These are phyloP conservation scores for Gorsachius goisagi DNA, from an alignment of 2,113 vertebrate genomes.

Conservation along the genomic window DNA sequence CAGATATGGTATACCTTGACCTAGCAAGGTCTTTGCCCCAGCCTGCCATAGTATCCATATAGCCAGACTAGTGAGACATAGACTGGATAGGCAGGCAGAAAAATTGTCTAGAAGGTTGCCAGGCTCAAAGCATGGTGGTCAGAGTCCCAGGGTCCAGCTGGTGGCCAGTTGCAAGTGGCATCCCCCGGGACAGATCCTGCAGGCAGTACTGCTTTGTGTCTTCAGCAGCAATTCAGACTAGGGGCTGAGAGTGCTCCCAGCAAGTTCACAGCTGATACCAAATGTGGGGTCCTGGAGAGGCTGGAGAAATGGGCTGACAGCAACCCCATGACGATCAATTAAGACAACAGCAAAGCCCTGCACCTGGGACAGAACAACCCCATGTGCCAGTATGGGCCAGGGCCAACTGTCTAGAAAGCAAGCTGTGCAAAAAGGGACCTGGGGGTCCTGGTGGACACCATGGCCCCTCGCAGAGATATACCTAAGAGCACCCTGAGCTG, in stretches of 20 bases:
- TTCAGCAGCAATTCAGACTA: not conserved
- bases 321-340: not conserved
- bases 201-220: not conserved
- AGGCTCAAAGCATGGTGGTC: not conserved
- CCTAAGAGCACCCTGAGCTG: not conserved
- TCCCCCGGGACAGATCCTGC: not conserved
- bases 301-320: not conserved
- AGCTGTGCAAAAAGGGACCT: not conserved
- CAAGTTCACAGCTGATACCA: not conserved
- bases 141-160: not conserved
- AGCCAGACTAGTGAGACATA: not conserved
- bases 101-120: no score
- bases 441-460: not conserved
- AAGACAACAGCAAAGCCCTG: not conserved
- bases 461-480: not conserved
- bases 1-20: accelerated
- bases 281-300: not conserved
- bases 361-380: not conserved
- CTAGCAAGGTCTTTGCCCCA: not conserved
- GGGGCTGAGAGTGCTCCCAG: not conserved
- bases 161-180: not conserved
- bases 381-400: not conserved
- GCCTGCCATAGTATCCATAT: not conserved
- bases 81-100: not conserved
- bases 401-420: not conserved